Evolutionary conservation across 2,113 vertebrate species (phyloP).

Genomic region (Oenanthe melanoleuca): DNA sequence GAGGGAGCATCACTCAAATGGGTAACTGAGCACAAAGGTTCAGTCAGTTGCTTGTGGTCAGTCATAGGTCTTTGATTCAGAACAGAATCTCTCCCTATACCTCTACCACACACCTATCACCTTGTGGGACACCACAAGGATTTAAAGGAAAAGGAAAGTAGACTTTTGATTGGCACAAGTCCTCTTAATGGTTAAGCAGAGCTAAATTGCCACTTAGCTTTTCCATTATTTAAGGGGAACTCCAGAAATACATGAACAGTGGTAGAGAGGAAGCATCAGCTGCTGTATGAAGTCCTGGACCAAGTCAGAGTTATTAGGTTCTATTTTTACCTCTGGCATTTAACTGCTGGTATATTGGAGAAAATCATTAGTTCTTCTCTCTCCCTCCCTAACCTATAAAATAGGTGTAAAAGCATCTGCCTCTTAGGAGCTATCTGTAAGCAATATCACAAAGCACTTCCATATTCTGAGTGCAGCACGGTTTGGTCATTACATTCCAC

Average conservation of each 20-base stretch:
- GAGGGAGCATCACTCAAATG: background rate
- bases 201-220: background rate
- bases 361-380: slow-evolving; percentile 9
- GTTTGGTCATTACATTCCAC: background rate
- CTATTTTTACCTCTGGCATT: background rate
- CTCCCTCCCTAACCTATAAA: background rate
- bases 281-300: background rate
- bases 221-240: background rate
- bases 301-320: background rate
- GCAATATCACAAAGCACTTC: slow-evolving; percentile 7
- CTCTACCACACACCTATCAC: background rate
- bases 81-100: background rate
- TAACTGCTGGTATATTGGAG: background rate
- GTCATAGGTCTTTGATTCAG: background rate
- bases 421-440: slow-evolving; percentile 10
- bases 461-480: background rate
- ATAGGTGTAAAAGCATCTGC: slow-evolving; percentile 11
- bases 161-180: background rate
- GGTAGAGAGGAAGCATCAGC: background rate
- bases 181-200: background rate
- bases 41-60: background rate
- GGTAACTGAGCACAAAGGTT: background rate
- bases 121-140: background rate
- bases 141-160: background rate
- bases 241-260: background rate